These are phyloP conservation scores for Lamellibrachia columna DNA, from an alignment of 2,888 invertebrate species.

Conservation along the genomic window DNA sequence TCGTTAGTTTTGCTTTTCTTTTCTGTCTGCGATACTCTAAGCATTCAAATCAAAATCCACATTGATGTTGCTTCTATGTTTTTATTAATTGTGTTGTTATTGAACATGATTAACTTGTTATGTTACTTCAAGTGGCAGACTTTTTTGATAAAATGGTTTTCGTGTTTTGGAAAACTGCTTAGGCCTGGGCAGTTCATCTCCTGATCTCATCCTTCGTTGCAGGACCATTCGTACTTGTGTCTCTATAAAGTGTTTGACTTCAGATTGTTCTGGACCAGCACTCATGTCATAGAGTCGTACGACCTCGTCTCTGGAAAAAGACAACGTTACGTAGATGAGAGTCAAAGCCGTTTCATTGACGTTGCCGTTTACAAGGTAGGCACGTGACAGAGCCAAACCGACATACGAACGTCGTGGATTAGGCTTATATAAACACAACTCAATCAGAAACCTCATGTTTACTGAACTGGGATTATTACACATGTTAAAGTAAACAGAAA, in stretches of 20 bases:
- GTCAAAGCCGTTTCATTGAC: conserved; percentile 31
- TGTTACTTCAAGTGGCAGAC: too few relatives aligned
- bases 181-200: too few relatives aligned
- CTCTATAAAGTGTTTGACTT: not conserved
- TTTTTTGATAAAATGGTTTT: too few relatives aligned
- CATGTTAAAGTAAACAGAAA: not conserved
- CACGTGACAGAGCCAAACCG: not conserved
- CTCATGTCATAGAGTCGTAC: conserved; percentile 29
- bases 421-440: not conserved
- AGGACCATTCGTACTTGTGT: not conserved
- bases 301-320: conserved; percentile 31
- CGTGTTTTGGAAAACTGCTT: too few relatives aligned
- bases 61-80: too few relatives aligned
- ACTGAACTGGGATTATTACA: not conserved
- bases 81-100: too few relatives aligned
- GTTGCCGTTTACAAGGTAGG: conserved; percentile 33
- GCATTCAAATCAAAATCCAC: too few relatives aligned
- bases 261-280: conserved; percentile 39
- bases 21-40: too few relatives aligned
- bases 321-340: conserved; percentile 22
- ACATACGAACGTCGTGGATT: not conserved
- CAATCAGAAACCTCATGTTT: not conserved
- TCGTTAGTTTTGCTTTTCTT: too few relatives aligned
- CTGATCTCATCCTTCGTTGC: too few relatives aligned
- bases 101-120: too few relatives aligned